phyloP scores from a whole-genome alignment of 2,113 vertebrate species.

The Beaufortia kweichowensis region DNA sequence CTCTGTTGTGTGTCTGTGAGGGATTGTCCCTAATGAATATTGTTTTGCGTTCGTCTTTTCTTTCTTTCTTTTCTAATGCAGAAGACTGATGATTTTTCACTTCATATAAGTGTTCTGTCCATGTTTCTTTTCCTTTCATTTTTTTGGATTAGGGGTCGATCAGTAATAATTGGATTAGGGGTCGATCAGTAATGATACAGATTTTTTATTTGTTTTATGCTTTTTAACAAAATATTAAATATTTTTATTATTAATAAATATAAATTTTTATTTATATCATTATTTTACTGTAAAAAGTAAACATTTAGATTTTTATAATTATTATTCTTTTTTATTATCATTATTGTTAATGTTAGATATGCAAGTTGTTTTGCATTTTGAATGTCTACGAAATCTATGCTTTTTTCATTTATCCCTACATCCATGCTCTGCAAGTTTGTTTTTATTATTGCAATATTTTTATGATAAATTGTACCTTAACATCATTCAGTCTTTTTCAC shows the following conservation, averaged over 20 bases:
- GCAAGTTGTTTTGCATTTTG: too few relatives aligned
- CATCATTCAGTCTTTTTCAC: not conserved
- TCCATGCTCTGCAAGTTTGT: too few relatives aligned
- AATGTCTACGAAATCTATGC: too few relatives aligned
- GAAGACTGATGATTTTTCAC: not conserved
- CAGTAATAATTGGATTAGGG: not conserved
- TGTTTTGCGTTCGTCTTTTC: too few relatives aligned
- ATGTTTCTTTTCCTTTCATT: not conserved
- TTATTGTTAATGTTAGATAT: not conserved
- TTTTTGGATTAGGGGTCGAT: not conserved
- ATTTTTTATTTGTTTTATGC: too few relatives aligned
- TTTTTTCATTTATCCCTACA: too few relatives aligned
- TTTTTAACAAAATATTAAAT: too few relatives aligned
- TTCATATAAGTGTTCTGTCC: not conserved
- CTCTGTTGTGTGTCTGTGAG: constrained; percentile 5
- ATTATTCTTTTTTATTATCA: not conserved
- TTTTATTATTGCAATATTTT: too few relatives aligned
- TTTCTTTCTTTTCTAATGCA: not conserved
- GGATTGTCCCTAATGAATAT: constrained; percentile 1
- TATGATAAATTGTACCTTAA: not conserved
- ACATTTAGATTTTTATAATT: too few relatives aligned
- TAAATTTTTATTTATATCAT: too few relatives aligned
- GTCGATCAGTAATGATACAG: not conserved
- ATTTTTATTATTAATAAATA: too few relatives aligned
- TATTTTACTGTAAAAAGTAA: too few relatives aligned